Evolutionary conservation across 2,797 vertebrate genomes (phyloP).

Genomic region (Champsocephalus gunnari): DNA sequence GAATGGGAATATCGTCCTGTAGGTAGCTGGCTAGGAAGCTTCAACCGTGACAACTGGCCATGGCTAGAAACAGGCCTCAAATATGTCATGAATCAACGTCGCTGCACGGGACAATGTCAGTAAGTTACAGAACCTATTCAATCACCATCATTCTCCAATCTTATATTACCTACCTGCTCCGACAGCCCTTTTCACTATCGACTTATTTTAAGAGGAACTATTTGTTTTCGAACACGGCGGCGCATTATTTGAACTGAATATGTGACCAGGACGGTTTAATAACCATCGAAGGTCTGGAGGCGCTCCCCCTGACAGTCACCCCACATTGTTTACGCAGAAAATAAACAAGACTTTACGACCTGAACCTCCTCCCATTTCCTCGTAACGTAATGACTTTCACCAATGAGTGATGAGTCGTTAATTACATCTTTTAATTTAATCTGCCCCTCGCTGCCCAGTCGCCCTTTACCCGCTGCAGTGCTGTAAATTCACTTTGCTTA

Average conservation of each 20-base stretch:
- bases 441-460: constrained; percentile 16
- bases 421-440: constrained; percentile 58
- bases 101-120: too few species aligned
- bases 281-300: neutral
- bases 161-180: neutral
- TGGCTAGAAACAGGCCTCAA: neutral
- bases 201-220: neutral
- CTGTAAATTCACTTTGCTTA: constrained; percentile 48
- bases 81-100: neutral
- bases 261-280: neutral
- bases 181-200: too few species aligned
- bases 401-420: constrained; percentile 25
- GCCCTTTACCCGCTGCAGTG: neutral
- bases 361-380: neutral
- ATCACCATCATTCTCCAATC: too few species aligned
- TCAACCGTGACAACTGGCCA: neutral
- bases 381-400: constrained; percentile 29
- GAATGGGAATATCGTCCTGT: neutral
- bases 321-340: neutral
- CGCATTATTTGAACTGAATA: neutral
- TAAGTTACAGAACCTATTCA: too few species aligned
- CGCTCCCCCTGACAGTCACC: neutral
- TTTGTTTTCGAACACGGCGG: neutral
- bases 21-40: neutral
- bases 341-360: neutral